These are phyloP conservation scores for Hypolimnas misippus DNA, from an alignment of 2,888 invertebrate species.

Conservation along the genomic window DNA sequence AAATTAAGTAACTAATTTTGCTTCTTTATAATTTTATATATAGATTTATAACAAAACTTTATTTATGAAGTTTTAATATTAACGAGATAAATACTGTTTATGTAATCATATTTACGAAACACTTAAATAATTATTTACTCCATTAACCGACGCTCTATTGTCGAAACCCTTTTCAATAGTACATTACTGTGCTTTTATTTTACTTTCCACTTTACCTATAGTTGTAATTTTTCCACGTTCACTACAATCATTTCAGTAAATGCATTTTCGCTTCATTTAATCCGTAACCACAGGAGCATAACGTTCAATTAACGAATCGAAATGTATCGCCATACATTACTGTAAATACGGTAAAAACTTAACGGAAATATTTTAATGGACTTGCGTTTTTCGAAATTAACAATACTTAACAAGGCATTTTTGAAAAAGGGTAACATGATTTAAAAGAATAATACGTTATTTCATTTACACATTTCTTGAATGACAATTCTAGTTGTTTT, in stretches of 20 bases:
- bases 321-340: constrained; percentile 23
- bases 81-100: too few species aligned
- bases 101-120: too few species aligned
- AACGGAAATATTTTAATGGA: constrained; percentile 11
- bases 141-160: not conserved
- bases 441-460: too few species aligned
- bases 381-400: not conserved
- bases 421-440: too few species aligned
- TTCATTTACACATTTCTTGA: too few species aligned
- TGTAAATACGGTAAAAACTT: constrained; percentile 23
- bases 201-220: constrained; percentile 7
- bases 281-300: constrained; percentile 37
- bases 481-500: too few species aligned
- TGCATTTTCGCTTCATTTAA: constrained; percentile 36
- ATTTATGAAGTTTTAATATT: too few species aligned
- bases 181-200: not conserved
- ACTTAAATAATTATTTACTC: too few species aligned
- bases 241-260: constrained; percentile 27
- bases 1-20: too few species aligned
- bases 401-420: not conserved
- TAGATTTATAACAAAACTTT: too few species aligned
- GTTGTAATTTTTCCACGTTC: constrained; percentile 13
- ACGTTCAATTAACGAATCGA: constrained; percentile 43
- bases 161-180: too few species aligned
- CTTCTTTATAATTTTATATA: too few species aligned